Evolutionary conservation across 2,113 vertebrate genomes (phyloP), one percentile per base, ranked within the genome.

Genomic region (Elaphurus davidianus): DNA sequence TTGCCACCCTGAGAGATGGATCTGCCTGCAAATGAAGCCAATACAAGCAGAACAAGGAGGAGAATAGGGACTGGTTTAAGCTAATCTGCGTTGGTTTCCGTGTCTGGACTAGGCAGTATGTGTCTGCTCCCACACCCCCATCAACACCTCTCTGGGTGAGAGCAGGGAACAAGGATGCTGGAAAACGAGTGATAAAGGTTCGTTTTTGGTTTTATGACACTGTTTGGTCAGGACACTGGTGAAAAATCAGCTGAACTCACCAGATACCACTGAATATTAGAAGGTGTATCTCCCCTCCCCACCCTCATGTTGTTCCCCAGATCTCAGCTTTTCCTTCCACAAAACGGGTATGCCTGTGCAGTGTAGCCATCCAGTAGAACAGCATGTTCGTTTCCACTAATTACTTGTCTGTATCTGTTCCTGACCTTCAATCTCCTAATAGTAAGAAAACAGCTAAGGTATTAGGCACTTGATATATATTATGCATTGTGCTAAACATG

Each of bases 401-500:
- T 71, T 45, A 45, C n/a, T 78, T 25, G 9, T 40, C 21, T n/a
- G 0, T 55, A 15, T 62, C 57, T 71, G 2, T 36, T 78, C 23
- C 40, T 0, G 36, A 79, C 19, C 57, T 40, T 81, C 21, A 9
- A 0, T 50, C 71, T 78, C 50, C 82, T 87, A 12, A 23, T 17
- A 13, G n/a, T 45, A 27, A 84, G 36, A 16, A 27, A 10, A 60
- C 1, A n/a, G 36, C 4, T 33, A 59, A 82, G 13, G 2, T 8
- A 9, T 59, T 25, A 43, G 30, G 33, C 17, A 5, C 50, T 28
- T 2, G 0, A 2, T 9, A 1, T 12, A 14, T 4, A 10, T 4
- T 25, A 25, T 43, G 62, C 30, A 3, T 27, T 4, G 1, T 40
- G 47, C 55, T 15, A 5, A 83, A 21, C 3, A 0, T 55, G 52